Evolutionary conservation across 2,797 vertebrate species (phyloP), one percentile per base, ranked within the genome.

Genomic region (Menidia menidia): DNA sequence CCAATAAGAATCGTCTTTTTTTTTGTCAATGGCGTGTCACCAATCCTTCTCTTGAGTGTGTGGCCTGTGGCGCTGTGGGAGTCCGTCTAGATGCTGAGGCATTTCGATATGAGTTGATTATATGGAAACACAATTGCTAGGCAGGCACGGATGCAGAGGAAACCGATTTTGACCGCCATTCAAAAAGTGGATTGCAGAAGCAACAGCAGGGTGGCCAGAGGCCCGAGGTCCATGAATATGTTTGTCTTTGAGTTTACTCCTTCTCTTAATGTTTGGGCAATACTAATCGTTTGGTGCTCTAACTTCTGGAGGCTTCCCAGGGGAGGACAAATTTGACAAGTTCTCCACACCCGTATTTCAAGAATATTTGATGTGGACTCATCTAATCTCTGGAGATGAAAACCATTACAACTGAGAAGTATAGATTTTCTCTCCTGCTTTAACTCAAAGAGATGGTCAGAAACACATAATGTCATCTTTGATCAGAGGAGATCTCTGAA

Each of bases 311-410:
- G 87, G 88, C 73, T 89, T 90, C 87, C 85, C 82, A 81, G 84
- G 79, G 75, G 87, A 87, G 72, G 76, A 77, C 66, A 88, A 91
- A 91, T 86, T 64, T 72, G 73, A 71, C 69, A 58, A 74, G 77
- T 83, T 85, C 85, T 91, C 69, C 73, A 77, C 47, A 73, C 73
- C 45, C 31, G 78, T 53, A 83, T 80, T 82, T 82, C 42, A 33
- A 41, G 65, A 87, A 88, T 89, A 83, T 93, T 90, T 93, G 82
- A 93, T 89, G 89, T 88, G 88, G 92, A 91, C 91, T 92, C 89
- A 87, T 74, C 71, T 72, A 84, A 93, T 92, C 85, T 88, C 84
- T 75, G 71, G 81, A 88, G 87, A 91, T 87, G 83, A 90, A 90
- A 92, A 89, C 77, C 78, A 86, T 88, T 86, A 61, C 89, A 92